Conservation (phyloP, 2,797 vertebrate species). For the Eutrigla gurnardus region DNA sequence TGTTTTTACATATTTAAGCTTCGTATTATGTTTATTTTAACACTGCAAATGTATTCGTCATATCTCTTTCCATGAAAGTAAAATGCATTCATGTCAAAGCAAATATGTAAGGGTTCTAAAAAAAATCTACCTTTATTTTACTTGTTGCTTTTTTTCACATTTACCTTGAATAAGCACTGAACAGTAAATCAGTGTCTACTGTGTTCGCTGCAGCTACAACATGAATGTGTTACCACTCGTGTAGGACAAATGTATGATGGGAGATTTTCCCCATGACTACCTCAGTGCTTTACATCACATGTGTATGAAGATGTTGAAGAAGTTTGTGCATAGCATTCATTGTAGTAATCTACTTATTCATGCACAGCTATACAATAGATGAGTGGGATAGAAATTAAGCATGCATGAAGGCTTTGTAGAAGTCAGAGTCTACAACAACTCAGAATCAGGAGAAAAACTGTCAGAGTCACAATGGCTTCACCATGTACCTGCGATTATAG, state of each 20-base stretch:
- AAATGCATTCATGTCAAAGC: neutral
- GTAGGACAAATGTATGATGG: slow-evolving; percentile 7
- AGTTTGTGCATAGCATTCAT: slow-evolving; percentile 2
- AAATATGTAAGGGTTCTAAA: neutral
- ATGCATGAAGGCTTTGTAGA: slow-evolving; percentile 20
- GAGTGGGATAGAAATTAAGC: slow-evolving; percentile 13
- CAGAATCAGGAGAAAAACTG: slow-evolving; percentile 18
- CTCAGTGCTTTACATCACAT: slow-evolving; percentile 1
- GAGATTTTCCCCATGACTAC: slow-evolving; percentile 2
- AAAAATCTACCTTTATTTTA: too few species aligned
- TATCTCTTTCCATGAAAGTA: neutral
- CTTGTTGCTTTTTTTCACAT: too few species aligned
- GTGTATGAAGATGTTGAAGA: slow-evolving; percentile 19
- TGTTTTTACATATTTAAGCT: neutral
- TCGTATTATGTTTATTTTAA: neutral
- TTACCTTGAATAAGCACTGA: too few species aligned
- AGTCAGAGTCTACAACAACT: slow-evolving; percentile 6
- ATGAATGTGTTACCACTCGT: neutral
- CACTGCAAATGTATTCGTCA: neutral
- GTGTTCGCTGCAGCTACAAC: neutral
- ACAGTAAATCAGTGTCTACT: too few species aligned
- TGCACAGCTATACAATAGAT: slow-evolving; percentile 22
- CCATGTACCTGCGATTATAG: neutral
- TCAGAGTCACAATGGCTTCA: slow-evolving; percentile 7
- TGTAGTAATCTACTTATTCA: slow-evolving; percentile 23